phyloP scores from a whole-genome alignment of 2,888 invertebrate genomes.

The Ectobius pallidus region DNA sequence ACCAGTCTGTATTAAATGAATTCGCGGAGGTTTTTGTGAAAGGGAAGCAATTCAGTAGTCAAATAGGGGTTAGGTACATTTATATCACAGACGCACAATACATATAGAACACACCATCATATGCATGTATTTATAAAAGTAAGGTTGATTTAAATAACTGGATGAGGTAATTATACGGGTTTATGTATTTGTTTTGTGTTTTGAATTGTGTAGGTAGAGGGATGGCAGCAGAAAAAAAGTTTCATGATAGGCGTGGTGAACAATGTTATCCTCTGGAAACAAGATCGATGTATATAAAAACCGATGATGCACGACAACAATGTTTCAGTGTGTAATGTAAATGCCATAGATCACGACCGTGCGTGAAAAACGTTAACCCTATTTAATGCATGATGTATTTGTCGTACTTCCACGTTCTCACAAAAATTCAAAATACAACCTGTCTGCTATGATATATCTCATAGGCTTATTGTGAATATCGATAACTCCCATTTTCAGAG shows the following conservation, averaged over 20 bases:
- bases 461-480: too few species aligned
- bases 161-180: background rate
- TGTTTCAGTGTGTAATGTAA: background rate
- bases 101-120: background rate
- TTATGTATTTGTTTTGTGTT: too few species aligned
- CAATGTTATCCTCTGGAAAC: background rate
- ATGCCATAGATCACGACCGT: too few species aligned
- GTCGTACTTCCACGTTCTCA: too few species aligned
- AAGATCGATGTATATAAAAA: background rate
- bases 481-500: too few species aligned
- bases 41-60: background rate
- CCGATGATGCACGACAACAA: background rate
- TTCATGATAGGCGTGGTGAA: background rate
- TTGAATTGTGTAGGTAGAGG: too few species aligned
- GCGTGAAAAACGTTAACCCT: too few species aligned
- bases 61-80: background rate
- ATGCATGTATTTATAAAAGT: background rate
- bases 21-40: background rate
- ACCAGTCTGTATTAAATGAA: background rate
- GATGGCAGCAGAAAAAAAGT: background rate
- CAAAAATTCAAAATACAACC: too few species aligned
- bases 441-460: too few species aligned
- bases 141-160: background rate
- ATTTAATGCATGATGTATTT: too few species aligned
- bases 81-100: background rate